A percentile compares a stretch with the other conserved stretches of the same genome.
Evolutionary conservation across 2,888 invertebrate genomes (phyloP).

Genomic region (Dynastes hyllus): DNA sequence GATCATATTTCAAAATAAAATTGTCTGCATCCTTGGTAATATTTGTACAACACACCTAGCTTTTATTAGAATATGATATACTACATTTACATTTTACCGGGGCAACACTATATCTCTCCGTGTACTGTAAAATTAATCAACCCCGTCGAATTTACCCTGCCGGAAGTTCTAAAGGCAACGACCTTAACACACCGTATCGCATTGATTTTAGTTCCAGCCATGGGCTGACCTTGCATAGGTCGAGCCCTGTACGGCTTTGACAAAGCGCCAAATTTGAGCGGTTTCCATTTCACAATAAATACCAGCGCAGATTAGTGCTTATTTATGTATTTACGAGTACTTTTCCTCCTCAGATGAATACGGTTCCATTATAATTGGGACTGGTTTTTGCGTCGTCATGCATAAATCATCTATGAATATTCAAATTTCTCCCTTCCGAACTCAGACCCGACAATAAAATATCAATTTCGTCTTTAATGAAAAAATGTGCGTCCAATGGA

Average conservation of each 20-base stretch:
- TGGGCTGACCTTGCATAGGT: conserved; percentile 42
- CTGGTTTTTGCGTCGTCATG: background rate
- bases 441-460: background rate
- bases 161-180: conserved; percentile 47
- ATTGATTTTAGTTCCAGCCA: conserved; percentile 46
- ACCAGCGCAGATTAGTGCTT: background rate
- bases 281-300: conserved; percentile 21
- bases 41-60: no score
- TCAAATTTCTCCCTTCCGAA: background rate
- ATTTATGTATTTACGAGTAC: conserved; percentile 8
- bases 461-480: background rate
- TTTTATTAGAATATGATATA: no score
- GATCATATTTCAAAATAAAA: no score
- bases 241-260: conserved; percentile 15
- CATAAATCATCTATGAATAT: background rate
- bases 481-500: background rate
- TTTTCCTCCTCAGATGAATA: conserved; percentile 1
- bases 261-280: conserved; percentile 33
- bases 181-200: conserved; percentile 40
- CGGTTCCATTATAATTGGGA: background rate
- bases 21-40: no score
- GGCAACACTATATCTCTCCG: background rate
- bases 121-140: conserved; percentile 36
- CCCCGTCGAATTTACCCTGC: conserved; percentile 31
- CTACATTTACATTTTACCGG: no score